These are phyloP conservation scores for Coregonus sp. DNA, from an alignment of 2,797 vertebrate species.

Conservation along the genomic window DNA sequence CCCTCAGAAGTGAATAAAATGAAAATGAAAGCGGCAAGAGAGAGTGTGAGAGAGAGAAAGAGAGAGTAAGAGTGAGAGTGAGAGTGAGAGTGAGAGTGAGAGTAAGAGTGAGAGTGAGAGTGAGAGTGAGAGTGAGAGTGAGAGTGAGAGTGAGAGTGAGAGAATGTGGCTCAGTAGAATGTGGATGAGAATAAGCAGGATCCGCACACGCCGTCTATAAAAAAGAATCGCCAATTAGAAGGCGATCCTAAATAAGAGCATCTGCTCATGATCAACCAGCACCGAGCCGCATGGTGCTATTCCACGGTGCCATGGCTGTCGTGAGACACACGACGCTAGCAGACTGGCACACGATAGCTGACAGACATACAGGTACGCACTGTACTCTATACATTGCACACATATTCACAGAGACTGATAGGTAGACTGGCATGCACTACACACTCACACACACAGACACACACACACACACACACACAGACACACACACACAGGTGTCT, in stretches of 20 bases:
- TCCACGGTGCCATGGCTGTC: not conserved
- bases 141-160: conserved; percentile 15
- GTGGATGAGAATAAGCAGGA: conserved; percentile 62
- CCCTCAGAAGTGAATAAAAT: conserved; percentile 15
- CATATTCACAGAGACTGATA: not conserved
- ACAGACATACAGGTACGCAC: not conserved
- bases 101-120: no score
- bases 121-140: no score
- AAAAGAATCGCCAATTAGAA: conserved; percentile 77
- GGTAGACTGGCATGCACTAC: conserved; percentile 13
- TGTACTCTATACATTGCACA: no score
- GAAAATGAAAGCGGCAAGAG: not conserved
- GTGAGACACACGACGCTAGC: not conserved
- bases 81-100: no score
- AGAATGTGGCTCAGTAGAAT: conserved; percentile 52
- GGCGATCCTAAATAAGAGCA: conserved; percentile 65
- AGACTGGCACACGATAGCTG: not conserved
- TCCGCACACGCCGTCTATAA: conserved; percentile 69
- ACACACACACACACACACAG: not conserved
- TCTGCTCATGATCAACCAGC: conserved; percentile 67
- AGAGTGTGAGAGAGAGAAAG: conserved; percentile 14
- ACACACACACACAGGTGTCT: not conserved
- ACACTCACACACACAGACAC: conserved; percentile 2
- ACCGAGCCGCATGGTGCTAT: conserved; percentile 53
- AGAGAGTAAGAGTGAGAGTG: conserved; percentile 46